phyloP scores from a whole-genome alignment of 2,113 vertebrate genomes.

The Seriola aureovittata region DNA sequence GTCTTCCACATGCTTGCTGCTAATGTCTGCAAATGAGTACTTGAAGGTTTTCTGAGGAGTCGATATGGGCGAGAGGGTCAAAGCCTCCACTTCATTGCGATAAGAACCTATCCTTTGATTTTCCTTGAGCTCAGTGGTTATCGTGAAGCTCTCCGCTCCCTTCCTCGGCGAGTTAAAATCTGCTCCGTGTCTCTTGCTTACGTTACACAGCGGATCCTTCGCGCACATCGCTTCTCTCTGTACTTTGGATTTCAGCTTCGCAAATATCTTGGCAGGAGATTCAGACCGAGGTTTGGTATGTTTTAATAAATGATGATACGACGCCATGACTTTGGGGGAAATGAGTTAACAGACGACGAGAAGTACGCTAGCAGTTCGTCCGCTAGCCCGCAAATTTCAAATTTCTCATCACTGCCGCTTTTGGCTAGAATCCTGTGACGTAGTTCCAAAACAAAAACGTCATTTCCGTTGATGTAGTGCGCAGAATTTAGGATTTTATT shows the following conservation, averaged over 20 bases:
- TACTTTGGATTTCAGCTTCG: conserved; percentile 81
- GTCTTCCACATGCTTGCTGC: not conserved
- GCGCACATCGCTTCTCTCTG: conserved; percentile 33
- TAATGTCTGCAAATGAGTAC: not conserved
- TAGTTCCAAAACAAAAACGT: not conserved
- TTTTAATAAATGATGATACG: conserved; percentile 7
- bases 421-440: conserved; percentile 50
- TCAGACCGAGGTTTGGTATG: conserved; percentile 19
- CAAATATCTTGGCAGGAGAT: conserved; percentile 84
- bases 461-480: conserved; percentile 19
- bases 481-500: not conserved
- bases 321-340: conserved; percentile 36
- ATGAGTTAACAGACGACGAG: not conserved
- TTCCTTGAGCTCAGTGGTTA: not conserved
- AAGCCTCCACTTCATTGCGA: conserved; percentile 57
- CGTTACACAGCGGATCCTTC: not conserved
- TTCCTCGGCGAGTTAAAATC: conserved; percentile 9
- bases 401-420: conserved; percentile 24
- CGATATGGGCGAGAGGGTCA: conserved; percentile 77
- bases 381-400: conserved; percentile 42
- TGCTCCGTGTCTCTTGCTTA: not conserved
- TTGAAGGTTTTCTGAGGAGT: conserved; percentile 51
- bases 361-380: conserved; percentile 4
- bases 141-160: not conserved
- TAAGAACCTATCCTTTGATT: not conserved